phyloP scores from a whole-genome alignment of 2,888 invertebrate species.

The Nasonovia ribisnigri region DNA sequence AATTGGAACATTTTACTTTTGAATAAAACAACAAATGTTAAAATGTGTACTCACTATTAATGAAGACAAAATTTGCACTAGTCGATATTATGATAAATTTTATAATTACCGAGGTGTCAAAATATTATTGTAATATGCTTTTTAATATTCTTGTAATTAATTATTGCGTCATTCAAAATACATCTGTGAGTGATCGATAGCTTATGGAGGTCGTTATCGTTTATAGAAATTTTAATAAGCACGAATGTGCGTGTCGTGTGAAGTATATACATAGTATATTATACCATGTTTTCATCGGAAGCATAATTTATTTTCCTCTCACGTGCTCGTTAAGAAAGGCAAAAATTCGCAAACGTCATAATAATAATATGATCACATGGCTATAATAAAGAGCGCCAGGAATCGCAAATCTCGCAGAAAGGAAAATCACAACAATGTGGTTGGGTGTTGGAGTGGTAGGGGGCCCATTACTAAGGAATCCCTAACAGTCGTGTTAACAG shows the following conservation, averaged over 20 bases:
- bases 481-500: background rate
- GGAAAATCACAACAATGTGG: background rate
- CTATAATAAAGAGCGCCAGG: background rate
- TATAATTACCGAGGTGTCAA: background rate
- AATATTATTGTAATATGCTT: background rate
- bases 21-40: background rate
- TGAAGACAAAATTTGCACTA: background rate
- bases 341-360: constrained; percentile 11
- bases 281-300: background rate
- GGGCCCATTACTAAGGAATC: background rate
- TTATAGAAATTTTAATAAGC: background rate
- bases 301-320: constrained; percentile 24
- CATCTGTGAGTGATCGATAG: background rate
- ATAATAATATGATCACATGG: background rate
- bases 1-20: background rate
- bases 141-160: background rate
- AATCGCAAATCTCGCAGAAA: background rate
- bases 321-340: background rate
- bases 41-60: background rate
- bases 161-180: background rate
- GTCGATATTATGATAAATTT: background rate
- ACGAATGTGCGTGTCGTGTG: constrained; percentile 26
- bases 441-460: background rate
- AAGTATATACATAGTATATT: background rate
- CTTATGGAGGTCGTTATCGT: background rate